These are phyloP conservation scores for Amphipyra tragopoginis DNA, from an alignment of 2,888 invertebrate genomes.

Conservation along the genomic window DNA sequence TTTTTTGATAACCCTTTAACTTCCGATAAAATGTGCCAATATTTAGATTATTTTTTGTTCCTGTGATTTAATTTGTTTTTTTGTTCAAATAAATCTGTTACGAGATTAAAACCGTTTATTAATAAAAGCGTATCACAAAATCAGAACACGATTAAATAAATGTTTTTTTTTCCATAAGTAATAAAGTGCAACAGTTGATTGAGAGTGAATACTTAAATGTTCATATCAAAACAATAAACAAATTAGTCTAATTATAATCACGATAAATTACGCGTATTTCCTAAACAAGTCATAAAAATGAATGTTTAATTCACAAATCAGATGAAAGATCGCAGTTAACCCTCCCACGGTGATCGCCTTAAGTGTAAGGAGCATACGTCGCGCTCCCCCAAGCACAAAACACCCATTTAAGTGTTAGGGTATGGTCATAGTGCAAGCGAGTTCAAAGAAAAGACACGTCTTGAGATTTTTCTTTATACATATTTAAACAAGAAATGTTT, in stretches of 20 bases:
- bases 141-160: too few relatives aligned
- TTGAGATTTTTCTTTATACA: background rate
- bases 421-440: slow-evolving; percentile 54
- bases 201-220: too few relatives aligned
- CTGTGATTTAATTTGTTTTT: background rate
- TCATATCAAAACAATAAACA: too few relatives aligned
- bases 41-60: slow-evolving; percentile 33
- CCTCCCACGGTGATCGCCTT: slow-evolving; percentile 71
- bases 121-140: too few relatives aligned
- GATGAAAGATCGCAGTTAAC: slow-evolving; percentile 53
- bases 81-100: background rate
- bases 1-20: slow-evolving; percentile 40
- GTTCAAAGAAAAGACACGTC: slow-evolving; percentile 21
- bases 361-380: slow-evolving; percentile 79
- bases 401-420: slow-evolving; percentile 75
- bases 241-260: background rate
- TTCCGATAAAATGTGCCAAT: slow-evolving; percentile 31
- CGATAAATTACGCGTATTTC: slow-evolving; percentile 8
- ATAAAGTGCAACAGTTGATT: too few relatives aligned
- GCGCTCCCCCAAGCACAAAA: slow-evolving; percentile 81
- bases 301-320: slow-evolving; percentile 56
- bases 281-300: slow-evolving; percentile 44
- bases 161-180: too few relatives aligned
- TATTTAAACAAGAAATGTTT: too few relatives aligned
- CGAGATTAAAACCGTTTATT: background rate